These are phyloP conservation scores for Sebastes itinus DNA, from an alignment of 2,797 vertebrate species.

Conservation along the genomic window DNA sequence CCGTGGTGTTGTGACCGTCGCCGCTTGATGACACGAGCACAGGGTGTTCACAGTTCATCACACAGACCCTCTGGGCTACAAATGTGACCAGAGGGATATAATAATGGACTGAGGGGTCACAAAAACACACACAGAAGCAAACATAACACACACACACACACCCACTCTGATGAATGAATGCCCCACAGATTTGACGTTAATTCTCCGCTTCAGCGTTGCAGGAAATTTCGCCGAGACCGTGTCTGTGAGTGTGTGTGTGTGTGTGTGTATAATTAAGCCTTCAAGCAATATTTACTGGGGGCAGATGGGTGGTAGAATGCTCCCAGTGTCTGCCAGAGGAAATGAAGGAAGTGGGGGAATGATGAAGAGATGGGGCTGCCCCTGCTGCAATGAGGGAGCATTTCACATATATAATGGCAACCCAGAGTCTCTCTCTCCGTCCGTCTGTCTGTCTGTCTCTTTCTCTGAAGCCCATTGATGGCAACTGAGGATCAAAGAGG, in stretches of 20 bases:
- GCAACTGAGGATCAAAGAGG: slow-evolving; percentile 63
- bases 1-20: slow-evolving; percentile 25
- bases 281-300: slow-evolving; percentile 86
- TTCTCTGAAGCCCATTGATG: slow-evolving; percentile 71
- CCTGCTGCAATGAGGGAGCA: slow-evolving; percentile 58
- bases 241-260: slow-evolving; percentile 33
- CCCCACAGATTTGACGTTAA: slow-evolving; percentile 78
- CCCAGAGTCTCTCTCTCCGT: slow-evolving; percentile 44
- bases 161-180: slow-evolving; percentile 71
- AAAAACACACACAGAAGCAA: slow-evolving; percentile 69
- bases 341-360: slow-evolving; percentile 79
- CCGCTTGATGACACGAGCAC: slow-evolving; percentile 40
- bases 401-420: slow-evolving; percentile 70
- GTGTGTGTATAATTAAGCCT: slow-evolving; percentile 79
- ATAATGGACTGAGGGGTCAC: slow-evolving; percentile 75
- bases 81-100: slow-evolving; percentile 65
- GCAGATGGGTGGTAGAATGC: slow-evolving; percentile 81
- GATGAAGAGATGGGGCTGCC: slow-evolving; percentile 71
- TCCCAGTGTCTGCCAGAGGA: slow-evolving; percentile 80
- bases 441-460: slow-evolving; percentile 45
- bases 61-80: slow-evolving; percentile 60
- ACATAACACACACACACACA: slow-evolving; percentile 54
- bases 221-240: slow-evolving; percentile 80
- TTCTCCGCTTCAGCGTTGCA: slow-evolving; percentile 74
- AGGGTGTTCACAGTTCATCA: slow-evolving; percentile 67